A percentile compares a stretch with the other conserved stretches of the same genome.
Evolutionary conservation across 53 echinoderm and acorn worm genomes (phyloP).

Genomic region (Stichopus horrens): DNA sequence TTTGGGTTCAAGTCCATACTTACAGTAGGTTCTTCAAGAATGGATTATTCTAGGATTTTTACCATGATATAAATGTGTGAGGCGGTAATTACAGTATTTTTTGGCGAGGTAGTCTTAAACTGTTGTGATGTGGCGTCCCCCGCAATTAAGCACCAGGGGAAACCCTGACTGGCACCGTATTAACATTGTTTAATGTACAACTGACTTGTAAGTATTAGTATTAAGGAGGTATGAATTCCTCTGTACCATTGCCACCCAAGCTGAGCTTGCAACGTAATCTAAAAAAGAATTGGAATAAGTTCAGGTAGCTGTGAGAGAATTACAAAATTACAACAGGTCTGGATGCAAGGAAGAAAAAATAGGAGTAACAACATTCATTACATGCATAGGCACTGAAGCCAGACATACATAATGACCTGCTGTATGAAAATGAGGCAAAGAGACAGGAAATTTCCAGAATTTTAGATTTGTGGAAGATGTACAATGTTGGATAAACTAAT

Average conservation of each 20-base stretch:
- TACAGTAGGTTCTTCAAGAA: too few relatives aligned
- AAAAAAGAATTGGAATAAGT: slow-evolving; percentile 62
- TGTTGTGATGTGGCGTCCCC: too few relatives aligned
- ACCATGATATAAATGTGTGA: too few relatives aligned
- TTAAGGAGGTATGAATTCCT: too few relatives aligned
- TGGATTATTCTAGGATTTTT: too few relatives aligned
- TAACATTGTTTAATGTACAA: too few relatives aligned
- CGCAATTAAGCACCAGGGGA: too few relatives aligned
- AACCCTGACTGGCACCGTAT: too few relatives aligned
- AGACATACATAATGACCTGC: slow-evolving; percentile 44
- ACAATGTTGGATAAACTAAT: slow-evolving; percentile 44
- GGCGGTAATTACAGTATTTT: too few relatives aligned
- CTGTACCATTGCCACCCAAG: not conserved
- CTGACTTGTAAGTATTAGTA: too few relatives aligned
- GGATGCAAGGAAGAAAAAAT: slow-evolving; percentile 12
- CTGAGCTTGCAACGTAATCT: slow-evolving; percentile 33
- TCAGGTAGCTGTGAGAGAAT: slow-evolving; percentile 60
- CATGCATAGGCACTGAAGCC: slow-evolving; percentile 49
- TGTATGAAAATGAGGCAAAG: slow-evolving; percentile 55
- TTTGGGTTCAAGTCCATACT: too few relatives aligned
- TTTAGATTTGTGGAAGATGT: slow-evolving; percentile 48
- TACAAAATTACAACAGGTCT: slow-evolving; percentile 59
- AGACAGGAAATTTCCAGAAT: slow-evolving; percentile 45
- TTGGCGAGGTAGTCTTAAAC: too few relatives aligned
- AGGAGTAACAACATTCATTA: slow-evolving; percentile 53